Evolutionary conservation across 2,888 invertebrate species (phyloP).

Genomic region (Hydropsyche betteni): DNA sequence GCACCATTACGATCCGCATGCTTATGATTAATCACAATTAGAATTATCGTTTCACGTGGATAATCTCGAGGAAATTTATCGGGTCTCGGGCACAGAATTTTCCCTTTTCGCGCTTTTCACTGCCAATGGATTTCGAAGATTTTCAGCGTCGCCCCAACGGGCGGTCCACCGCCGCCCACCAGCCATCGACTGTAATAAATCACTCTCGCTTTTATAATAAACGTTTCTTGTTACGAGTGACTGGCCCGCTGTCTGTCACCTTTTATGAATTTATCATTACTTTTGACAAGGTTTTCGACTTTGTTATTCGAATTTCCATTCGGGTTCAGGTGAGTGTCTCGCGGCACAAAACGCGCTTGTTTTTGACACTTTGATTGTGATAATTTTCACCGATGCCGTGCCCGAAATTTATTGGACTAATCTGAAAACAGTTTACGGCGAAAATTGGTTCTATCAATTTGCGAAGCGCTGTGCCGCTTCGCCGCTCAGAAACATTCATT

Average conservation of each 20-base stretch:
- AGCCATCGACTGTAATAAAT: conserved; percentile 43
- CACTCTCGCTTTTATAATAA: conserved; percentile 45
- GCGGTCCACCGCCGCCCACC: conserved; percentile 1
- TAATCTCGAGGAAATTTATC: conserved; percentile 1
- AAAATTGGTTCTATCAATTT: conserved; percentile 25
- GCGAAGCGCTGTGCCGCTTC: neutral
- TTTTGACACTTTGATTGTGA: conserved; percentile 31
- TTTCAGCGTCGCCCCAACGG: conserved; percentile 25
- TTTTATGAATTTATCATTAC: conserved; percentile 50
- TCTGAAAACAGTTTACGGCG: conserved; percentile 25
- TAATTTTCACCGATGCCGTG: conserved; percentile 22
- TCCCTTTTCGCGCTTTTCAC: neutral
- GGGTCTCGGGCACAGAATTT: neutral
- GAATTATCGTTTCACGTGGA: too few relatives aligned
- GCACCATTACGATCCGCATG: too few relatives aligned
- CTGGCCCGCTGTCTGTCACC: conserved; percentile 48
- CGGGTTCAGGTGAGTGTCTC: neutral
- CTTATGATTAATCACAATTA: too few relatives aligned
- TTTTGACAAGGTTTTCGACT: conserved; percentile 49
- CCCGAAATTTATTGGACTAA: conserved; percentile 24
- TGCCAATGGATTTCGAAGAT: conserved; percentile 34
- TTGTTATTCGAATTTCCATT: conserved; percentile 43
- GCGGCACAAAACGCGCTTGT: neutral
- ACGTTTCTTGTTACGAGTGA: conserved; percentile 50
- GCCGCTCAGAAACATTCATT: conserved; percentile 14